Conservation (phyloP, 2,797 vertebrate genomes). For the Tadarida brasiliensis region DNA sequence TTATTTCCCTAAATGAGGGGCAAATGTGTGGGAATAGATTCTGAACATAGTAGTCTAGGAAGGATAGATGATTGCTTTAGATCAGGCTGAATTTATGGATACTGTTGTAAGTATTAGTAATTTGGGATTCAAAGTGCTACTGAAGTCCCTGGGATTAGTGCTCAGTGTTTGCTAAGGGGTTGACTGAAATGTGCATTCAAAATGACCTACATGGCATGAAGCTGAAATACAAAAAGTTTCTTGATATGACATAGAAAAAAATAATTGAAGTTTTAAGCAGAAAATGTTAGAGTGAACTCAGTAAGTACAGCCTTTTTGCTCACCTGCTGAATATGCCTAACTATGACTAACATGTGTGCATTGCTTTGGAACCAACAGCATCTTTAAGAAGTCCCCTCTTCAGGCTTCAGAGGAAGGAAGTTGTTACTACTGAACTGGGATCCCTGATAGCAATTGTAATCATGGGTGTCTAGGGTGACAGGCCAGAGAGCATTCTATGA, state of each 20-base stretch:
- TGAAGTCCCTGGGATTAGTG: neutral
- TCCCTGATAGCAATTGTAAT: neutral
- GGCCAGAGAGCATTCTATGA: neutral
- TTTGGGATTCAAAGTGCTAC: neutral
- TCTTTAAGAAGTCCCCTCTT: neutral
- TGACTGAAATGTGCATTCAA: neutral
- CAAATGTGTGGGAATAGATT: neutral
- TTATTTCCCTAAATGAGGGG: neutral
- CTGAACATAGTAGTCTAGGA: neutral
- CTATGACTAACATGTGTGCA: neutral
- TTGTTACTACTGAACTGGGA: neutral
- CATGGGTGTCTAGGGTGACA: neutral
- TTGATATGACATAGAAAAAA: neutral
- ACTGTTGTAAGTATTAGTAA: neutral
- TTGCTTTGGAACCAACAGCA: neutral
- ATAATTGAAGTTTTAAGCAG: neutral
- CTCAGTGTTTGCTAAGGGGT: neutral
- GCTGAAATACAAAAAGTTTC: neutral
- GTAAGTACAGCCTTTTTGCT: neutral
- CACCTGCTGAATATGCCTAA: neutral
- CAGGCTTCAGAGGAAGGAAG: neutral
- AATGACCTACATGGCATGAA: neutral
- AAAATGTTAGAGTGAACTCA: neutral
- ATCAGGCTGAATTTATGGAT: neutral
- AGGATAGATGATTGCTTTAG: neutral